A percentile compares a stretch with the other conserved stretches of the same genome.
These are phyloP conservation scores for Solenopsis fugax DNA, from an alignment of 1,140 invertebrate genomes.

Conservation along the genomic window DNA sequence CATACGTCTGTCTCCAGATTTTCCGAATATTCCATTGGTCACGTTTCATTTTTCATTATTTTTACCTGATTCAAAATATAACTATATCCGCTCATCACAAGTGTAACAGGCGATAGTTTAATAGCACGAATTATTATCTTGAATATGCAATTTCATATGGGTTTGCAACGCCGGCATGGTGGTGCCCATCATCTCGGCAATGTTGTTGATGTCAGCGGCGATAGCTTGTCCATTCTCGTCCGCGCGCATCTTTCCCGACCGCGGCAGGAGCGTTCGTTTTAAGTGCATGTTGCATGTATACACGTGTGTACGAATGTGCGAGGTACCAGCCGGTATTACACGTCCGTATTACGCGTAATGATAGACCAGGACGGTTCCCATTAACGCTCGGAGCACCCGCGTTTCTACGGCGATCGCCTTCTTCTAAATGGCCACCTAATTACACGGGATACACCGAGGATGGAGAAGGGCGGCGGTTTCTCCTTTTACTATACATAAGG, in stretches of 20 bases:
- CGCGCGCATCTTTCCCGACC: slow-evolving; percentile 27
- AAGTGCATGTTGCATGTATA: slow-evolving; percentile 56
- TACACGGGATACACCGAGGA: slow-evolving; percentile 68
- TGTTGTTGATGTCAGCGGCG: slow-evolving; percentile 59
- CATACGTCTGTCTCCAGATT: background rate
- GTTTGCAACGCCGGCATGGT: slow-evolving; percentile 26
- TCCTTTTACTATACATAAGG: slow-evolving; percentile 15
- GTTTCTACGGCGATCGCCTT: slow-evolving; percentile 72
- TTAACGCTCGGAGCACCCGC: slow-evolving; percentile 78
- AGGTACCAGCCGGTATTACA: slow-evolving; percentile 71
- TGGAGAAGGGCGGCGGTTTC: slow-evolving; percentile 5
- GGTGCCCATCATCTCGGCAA: slow-evolving; percentile 44
- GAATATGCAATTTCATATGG: slow-evolving; percentile 48
- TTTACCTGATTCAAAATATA: slow-evolving; percentile 21
- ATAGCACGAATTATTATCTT: slow-evolving; percentile 38
- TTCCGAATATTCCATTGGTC: background rate
- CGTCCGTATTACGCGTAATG: slow-evolving; percentile 81
- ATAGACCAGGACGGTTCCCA: slow-evolving; percentile 76
- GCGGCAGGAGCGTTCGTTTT: slow-evolving; percentile 66
- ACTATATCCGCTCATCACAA: slow-evolving; percentile 10
- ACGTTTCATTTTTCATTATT: background rate
- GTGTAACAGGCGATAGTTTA: slow-evolving; percentile 37
- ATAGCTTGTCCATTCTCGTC: slow-evolving; percentile 56
- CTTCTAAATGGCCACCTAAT: slow-evolving; percentile 78
- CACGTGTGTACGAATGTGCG: slow-evolving; percentile 60